Evolutionary conservation across 1,140 invertebrate genomes (phyloP), one percentile per base, ranked within the genome.

Genomic region (Drosophila mauritiana): DNA sequence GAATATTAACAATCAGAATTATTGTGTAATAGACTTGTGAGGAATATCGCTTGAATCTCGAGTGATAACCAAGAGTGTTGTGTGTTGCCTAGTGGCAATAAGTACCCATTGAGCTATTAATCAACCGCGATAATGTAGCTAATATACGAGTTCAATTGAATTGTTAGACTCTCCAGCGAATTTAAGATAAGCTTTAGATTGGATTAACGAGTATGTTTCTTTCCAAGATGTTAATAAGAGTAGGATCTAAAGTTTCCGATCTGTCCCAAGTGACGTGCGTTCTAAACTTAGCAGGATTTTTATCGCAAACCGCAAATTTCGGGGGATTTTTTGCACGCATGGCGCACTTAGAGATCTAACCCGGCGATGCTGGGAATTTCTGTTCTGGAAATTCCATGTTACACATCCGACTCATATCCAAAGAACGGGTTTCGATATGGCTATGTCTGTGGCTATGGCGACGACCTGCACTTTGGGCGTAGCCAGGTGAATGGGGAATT

Each of bases 301-400:
- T 15, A 3, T 36, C 4, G 36, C 20, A 37, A 64, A 70, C 17
- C 36, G 27, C 51, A 72, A 49, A 13, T 11, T 72, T 72, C 12
- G 42, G 65, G 67, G 68, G 64, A 5, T 56, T 70, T 69, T 48
- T 48, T 27, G 36, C 64, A 70, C 65, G 68, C 64, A 70, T 54
- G 17, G 48, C 40, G 40, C 40, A 69, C 39, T 68, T 46, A n/a
- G 25, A 31, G 34, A 68, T 39, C 42, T 54, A 34, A n/a, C 25
- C 27, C 17, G 13, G 13, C 12, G 5, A 40, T 48, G 42, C 34
- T 70, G 68, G 68, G 68, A 49, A 49, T 70, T 72, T 57, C 52
- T 48, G 52, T 10, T 55, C 40, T 72, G 68, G 68, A 72, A 70
- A 70, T 72, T 72, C 68, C 68, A 72, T 70, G 68, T 57, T 72